Conservation (phyloP, 2,888 invertebrate species). For the Chirona hameri region DNA sequence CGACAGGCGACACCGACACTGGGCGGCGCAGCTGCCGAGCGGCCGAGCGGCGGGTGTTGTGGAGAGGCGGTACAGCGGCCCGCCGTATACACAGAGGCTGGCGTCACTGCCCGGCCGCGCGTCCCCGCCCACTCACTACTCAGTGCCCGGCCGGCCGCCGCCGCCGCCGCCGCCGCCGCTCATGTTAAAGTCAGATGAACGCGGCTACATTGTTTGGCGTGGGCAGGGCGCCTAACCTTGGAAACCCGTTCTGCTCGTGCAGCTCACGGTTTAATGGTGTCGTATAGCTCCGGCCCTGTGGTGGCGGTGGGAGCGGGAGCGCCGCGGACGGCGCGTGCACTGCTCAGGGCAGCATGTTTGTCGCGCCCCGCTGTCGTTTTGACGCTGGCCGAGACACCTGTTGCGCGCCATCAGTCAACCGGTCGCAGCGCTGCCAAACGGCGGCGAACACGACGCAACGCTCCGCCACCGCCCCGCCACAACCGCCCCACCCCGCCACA, state of each 20-base stretch:
- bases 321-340: background rate
- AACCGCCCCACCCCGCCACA: background rate
- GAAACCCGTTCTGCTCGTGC: conserved; percentile 7
- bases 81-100: too few relatives aligned
- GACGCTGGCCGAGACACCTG: background rate
- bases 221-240: background rate
- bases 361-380: background rate
- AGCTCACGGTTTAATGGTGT: background rate
- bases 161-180: background rate
- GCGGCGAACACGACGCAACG: background rate
- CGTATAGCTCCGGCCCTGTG: background rate
- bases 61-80: too few relatives aligned
- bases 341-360: background rate
- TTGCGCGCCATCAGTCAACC: background rate
- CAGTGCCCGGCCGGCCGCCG: background rate
- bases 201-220: background rate
- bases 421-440: background rate
- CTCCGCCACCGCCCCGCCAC: background rate
- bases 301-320: background rate
- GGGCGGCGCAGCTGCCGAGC: too few relatives aligned
- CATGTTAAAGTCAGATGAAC: background rate
- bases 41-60: too few relatives aligned
- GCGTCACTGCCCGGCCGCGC: too few relatives aligned
- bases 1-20: too few relatives aligned
- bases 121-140: background rate